Base-by-base conservation (phyloP, 2,888 invertebrate species). In the Phyllotreta striolata region DNA sequence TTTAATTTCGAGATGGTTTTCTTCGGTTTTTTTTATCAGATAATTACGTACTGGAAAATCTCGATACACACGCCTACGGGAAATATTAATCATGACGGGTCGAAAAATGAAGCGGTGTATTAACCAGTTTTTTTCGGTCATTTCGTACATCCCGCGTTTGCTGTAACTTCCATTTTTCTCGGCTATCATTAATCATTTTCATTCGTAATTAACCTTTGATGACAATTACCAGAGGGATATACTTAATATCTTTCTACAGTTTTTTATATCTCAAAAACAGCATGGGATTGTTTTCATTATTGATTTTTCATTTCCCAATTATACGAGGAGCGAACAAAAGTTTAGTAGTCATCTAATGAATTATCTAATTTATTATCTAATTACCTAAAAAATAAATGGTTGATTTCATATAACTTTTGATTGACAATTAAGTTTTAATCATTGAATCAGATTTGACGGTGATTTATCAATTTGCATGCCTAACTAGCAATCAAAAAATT, bases 141-240 rank as follows among this genome's bases (percentile, higher is more conserved):
- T 13, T 44, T 44, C 24, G 14, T 44, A 44, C 44, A 7, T 44
- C 14, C 44, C 44, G n/a, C 44, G 14, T 43, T 3, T 43, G 12
- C 43, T 43, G n/a, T 5, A 10, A 44, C 44, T 44, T 44, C 44
- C 44, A 44, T 44, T 14, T 44, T 44, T 44, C 44, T 44, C 44
- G 10, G 9, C 10, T 6, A 44, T 44, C 10, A 44, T 44, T 44
- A 44, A 44, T 44, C 44, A n/a, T 44, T 44, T 44, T 44, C 14
- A 7, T 44, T 44, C 9, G 7, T 13, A 44, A n/a, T 44, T 7
- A 44, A 7, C 44, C 10, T 44, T 44, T n/a, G 10, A 14, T 44
- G 44, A 44, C 44, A 44, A 14, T 44, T 44, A 44, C 9, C 44
- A 44, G 44, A n/a, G 14, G 6, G 10, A 44, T 44, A 10, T 44